Evolutionary conservation across 1,140 invertebrate species (phyloP).

Genomic region (Hermetia illucens): DNA sequence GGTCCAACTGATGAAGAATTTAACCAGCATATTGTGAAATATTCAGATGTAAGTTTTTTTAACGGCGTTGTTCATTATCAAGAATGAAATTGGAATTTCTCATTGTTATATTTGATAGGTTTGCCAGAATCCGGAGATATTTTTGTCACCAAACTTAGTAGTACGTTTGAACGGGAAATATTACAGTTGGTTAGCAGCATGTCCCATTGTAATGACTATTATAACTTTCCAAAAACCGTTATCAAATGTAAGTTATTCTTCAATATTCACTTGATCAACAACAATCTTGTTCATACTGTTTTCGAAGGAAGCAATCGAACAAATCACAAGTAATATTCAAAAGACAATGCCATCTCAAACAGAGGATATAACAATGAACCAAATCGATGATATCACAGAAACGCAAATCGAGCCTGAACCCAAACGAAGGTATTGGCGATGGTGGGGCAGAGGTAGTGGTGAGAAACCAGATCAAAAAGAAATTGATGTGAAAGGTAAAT

Average conservation of each 20-base stretch:
- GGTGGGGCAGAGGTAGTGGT: slow-evolving; percentile 33
- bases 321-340: slow-evolving; percentile 19
- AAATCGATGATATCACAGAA: too few relatives aligned
- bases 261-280: slow-evolving; percentile 3
- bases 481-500: slow-evolving; percentile 13
- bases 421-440: slow-evolving; percentile 64
- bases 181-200: slow-evolving; percentile 78
- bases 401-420: too few relatives aligned
- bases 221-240: slow-evolving; percentile 72
- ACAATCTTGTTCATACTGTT: slow-evolving; percentile 3
- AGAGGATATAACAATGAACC: too few relatives aligned
- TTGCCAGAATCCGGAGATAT: slow-evolving; percentile 59
- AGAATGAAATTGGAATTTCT: too few relatives aligned
- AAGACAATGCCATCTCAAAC: too few relatives aligned
- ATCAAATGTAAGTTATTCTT: slow-evolving; percentile 20
- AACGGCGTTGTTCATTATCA: too few relatives aligned
- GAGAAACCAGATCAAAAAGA: slow-evolving; percentile 10
- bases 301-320: slow-evolving; percentile 24
- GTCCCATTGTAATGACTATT: slow-evolving; percentile 71
- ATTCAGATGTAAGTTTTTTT: slow-evolving; percentile 27
- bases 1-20: slow-evolving; percentile 53
- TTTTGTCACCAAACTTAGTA: slow-evolving; percentile 74
- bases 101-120: slow-evolving; percentile 47
- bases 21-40: slow-evolving; percentile 51
- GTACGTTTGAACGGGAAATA: slow-evolving; percentile 76